Conservation (phyloP, 2,888 invertebrate genomes). For the Magallana nippona region DNA sequence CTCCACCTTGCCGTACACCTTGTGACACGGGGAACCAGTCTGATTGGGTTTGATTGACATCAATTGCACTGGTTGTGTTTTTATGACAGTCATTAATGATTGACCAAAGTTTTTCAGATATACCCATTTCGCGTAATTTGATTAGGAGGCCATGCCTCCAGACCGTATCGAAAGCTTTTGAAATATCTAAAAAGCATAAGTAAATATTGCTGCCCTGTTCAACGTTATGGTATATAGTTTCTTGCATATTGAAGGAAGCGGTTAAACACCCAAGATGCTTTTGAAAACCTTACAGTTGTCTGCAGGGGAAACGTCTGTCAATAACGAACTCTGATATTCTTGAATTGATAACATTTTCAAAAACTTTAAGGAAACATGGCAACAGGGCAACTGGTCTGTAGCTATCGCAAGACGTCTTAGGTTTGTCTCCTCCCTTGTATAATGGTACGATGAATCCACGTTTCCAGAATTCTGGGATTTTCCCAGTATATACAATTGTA, state of each 20-base stretch:
- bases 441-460: too few species aligned
- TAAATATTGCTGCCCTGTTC: slow-evolving; percentile 31
- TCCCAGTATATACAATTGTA: too few species aligned
- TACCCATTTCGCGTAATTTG: slow-evolving; percentile 18
- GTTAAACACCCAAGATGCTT: not conserved
- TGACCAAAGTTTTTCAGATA: slow-evolving; percentile 26
- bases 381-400: too few species aligned
- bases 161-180: slow-evolving; percentile 41
- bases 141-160: slow-evolving; percentile 36
- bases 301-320: not conserved
- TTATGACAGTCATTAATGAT: slow-evolving; percentile 20
- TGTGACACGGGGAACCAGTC: slow-evolving; percentile 32
- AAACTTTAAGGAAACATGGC: not conserved
- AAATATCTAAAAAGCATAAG: slow-evolving; percentile 28
- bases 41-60: slow-evolving; percentile 15
- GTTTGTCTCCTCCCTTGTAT: too few species aligned
- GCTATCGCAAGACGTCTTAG: too few species aligned
- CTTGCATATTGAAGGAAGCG: slow-evolving; percentile 34
- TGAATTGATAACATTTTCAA: not conserved
- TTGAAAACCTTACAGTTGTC: slow-evolving; percentile 37
- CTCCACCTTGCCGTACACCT: slow-evolving; percentile 39
- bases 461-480: too few species aligned
- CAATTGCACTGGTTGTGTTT: slow-evolving; percentile 30
- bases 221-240: slow-evolving; percentile 43
- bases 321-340: not conserved